Evolutionary conservation across 2,888 invertebrate genomes (phyloP).

Genomic region (Phortica magna): DNA sequence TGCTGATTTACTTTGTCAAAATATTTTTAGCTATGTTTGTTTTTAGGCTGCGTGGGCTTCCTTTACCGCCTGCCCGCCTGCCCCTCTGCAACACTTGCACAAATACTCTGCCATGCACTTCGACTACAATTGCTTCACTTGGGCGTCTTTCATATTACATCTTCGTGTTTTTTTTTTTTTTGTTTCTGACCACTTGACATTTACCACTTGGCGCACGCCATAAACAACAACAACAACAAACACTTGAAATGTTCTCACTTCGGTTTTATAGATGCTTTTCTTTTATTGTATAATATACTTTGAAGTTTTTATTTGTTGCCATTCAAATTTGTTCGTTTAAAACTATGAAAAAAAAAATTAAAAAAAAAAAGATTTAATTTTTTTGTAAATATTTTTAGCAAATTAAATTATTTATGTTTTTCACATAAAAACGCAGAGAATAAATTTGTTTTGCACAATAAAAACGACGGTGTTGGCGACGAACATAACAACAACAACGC

Average conservation of each 20-base stretch:
- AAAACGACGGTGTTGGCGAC: background rate
- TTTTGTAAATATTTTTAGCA: background rate
- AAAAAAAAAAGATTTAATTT: background rate
- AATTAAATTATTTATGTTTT: background rate
- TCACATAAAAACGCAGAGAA: background rate
- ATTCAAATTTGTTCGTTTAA: constrained; percentile 2
- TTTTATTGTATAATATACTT: too few relatives aligned
- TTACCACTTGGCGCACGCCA: constrained; percentile 7
- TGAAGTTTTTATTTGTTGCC: background rate
- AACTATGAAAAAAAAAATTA: background rate
- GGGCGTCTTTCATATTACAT: background rate
- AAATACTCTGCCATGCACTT: background rate
- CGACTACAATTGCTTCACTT: background rate
- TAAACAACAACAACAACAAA: constrained; percentile 1
- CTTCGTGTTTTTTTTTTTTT: background rate
- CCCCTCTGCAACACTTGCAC: background rate
- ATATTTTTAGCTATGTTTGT: constrained; percentile 32
- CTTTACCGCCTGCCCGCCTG: background rate
- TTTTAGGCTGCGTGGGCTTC: background rate
- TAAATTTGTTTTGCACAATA: too few relatives aligned
- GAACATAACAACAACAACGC: background rate
- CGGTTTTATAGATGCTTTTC: too few relatives aligned
- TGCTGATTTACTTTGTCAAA: constrained; percentile 45
- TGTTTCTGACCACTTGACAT: constrained; percentile 24
- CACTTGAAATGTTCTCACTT: too few relatives aligned